Conservation (phyloP, 1,140 invertebrate genomes). For the Drosophila nasuta region DNA sequence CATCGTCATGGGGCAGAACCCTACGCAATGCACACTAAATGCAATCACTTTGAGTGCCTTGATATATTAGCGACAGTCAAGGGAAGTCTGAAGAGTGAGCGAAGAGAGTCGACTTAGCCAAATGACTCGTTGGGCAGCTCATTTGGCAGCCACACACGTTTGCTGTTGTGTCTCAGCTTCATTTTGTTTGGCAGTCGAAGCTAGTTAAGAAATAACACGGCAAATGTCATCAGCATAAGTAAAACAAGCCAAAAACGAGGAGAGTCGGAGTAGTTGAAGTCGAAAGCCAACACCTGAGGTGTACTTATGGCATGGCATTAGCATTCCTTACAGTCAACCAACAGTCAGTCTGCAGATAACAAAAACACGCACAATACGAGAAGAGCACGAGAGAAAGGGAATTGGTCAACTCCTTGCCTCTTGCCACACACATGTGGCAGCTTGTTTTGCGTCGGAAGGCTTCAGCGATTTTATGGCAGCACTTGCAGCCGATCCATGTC, state of each 20-base stretch:
- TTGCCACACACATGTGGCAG: conserved; percentile 40
- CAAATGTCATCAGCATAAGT: conserved; percentile 69
- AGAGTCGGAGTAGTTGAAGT: conserved; percentile 19
- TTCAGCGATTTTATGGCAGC: conserved; percentile 82
- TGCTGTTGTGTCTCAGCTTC: conserved; percentile 38
- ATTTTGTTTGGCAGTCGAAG: conserved; percentile 62
- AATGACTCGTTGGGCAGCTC: conserved; percentile 59
- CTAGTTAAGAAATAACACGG: conserved; percentile 75
- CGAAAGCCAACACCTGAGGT: conserved; percentile 71
- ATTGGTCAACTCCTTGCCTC: conserved; percentile 6
- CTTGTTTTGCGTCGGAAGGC: conserved; percentile 63
- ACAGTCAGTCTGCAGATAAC: conserved; percentile 58
- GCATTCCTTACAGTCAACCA: conserved; percentile 75
- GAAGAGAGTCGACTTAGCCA: conserved; percentile 60
- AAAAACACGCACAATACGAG: conserved; percentile 76
- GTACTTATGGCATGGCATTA: conserved; percentile 78
- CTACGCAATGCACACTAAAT: conserved; percentile 54
- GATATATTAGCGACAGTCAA: conserved; percentile 61
- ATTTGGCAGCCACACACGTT: conserved; percentile 72
- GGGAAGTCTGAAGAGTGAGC: background rate
- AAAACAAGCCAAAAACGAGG: conserved; percentile 19
- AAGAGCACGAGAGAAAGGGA: background rate
- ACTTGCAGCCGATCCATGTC: conserved; percentile 57
- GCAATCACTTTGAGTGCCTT: conserved; percentile 76
- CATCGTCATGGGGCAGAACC: conserved; percentile 3